Base-by-base conservation (phyloP, 1,140 invertebrate species). In the Caenorhabditis inopinata region DNA sequence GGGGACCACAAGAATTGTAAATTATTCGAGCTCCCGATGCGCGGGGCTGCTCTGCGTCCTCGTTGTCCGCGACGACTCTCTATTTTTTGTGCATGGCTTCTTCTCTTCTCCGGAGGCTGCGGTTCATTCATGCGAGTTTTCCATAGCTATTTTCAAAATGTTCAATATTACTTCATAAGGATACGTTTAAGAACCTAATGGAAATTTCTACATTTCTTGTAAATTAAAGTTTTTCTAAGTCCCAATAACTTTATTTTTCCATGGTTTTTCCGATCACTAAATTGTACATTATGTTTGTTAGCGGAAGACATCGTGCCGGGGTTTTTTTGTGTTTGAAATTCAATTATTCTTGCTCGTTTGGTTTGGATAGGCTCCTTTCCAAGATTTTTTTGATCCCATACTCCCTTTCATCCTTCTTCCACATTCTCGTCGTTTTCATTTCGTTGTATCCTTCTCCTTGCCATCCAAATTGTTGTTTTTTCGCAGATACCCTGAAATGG, bases 81-180 rank as follows among this genome's bases (percentile, higher is more conserved):
- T 29, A 68, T 68, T 68, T 62, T 68, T 68, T 68, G 58, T 38
- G 58, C 58, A 68, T 68, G 58, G 58, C 58, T 68, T 68, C 58
- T 58, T 58, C 51, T 32, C 29, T 68, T 68, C 32, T 68, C 58
- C 58, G 29, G 32, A 35, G 58, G 58, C 29, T 14, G 3, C 53
- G 58, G 32, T 68, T 68, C 58, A 68, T 68, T 68, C 58, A 68
- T 68, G 58, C 58, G 58, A 68, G 58, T n/a, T 23, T 58, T 32
- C 32, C 23, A 29, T 18, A 21, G 27, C 74, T 47, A 32, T 48
- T 75, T 25, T 47, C 74, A 27, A 25, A 21, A 32, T 47, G 25
- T 27, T 75, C n/a, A 47, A 75, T 11, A 27, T 18, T 27, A 38
- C 38, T 45, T 47, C 35, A 42, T n/a, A n/a, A n/a, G n/a, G n/a